Conservation (phyloP, 2,797 vertebrate species). For the Poeciliopsis infans region DNA sequence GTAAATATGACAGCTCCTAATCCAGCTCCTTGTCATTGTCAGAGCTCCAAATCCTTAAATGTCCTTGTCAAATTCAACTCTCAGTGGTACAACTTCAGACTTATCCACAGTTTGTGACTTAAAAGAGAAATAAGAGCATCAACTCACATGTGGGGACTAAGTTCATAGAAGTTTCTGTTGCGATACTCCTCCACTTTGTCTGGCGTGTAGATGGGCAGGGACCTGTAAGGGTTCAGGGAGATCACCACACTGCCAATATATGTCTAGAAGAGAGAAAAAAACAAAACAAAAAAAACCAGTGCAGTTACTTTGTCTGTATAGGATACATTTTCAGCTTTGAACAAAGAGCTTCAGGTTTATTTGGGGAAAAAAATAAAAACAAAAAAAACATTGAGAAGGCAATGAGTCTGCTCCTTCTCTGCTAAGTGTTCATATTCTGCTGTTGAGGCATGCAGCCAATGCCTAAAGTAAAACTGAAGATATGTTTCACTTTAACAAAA, state of each 20-base stretch:
- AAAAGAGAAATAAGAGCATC: background rate
- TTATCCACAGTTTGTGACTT: conserved; percentile 10
- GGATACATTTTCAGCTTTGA: background rate
- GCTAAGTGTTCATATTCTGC: conserved; percentile 49
- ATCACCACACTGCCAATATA: conserved; percentile 99
- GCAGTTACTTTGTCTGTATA: background rate
- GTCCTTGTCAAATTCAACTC: conserved; percentile 3
- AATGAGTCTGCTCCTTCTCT: conserved; percentile 43
- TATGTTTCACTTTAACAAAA: conserved; percentile 23
- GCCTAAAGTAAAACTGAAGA: conserved; percentile 48
- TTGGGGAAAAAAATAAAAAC: background rate
- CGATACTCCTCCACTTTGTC: conserved; percentile 99
- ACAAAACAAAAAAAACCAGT: background rate
- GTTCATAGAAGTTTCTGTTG: conserved; percentile 98
- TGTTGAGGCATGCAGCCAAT: conserved; percentile 54
- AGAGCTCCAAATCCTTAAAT: conserved; percentile 20
- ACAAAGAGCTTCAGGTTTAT: background rate
- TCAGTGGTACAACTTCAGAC: background rate
- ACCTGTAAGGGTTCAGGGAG: conserved; percentile 95
- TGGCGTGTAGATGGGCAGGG: conserved; percentile 93
- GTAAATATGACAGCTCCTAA: conserved; percentile 11
- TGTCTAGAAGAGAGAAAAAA: conserved; percentile 79
- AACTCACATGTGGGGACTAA: conserved; percentile 99
- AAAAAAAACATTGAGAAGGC: background rate
- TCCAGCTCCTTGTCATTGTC: conserved; percentile 7